Percentiles rank a stretch among this genome's conserved stretches.
These are phyloP conservation scores for Monopis laevigella DNA, from an alignment of 2,888 invertebrate species.

Conservation along the genomic window DNA sequence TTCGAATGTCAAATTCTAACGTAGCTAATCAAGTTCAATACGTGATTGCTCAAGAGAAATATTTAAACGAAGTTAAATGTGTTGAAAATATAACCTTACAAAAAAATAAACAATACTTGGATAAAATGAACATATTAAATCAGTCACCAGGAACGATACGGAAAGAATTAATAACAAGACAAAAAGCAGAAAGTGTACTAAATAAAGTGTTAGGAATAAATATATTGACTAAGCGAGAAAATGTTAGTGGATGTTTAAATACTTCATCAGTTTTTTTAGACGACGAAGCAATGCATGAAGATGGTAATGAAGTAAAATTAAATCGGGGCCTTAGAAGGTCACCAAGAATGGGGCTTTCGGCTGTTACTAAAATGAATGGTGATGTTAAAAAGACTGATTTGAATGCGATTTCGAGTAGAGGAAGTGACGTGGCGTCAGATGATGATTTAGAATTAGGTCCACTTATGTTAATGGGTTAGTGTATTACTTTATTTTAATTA, in stretches of 20 bases:
- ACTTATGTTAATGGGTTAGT: constrained; percentile 71
- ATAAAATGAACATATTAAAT: constrained; percentile 28
- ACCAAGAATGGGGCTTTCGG: constrained; percentile 56
- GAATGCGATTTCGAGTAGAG: constrained; percentile 34
- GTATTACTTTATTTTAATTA: not conserved
- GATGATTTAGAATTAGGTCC: constrained; percentile 72
- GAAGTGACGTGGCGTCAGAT: constrained; percentile 46
- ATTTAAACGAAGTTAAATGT: constrained; percentile 58
- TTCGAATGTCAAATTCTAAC: constrained; percentile 58
- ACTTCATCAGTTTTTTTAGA: constrained; percentile 58
- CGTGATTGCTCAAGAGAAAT: constrained; percentile 63
- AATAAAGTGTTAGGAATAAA: constrained; percentile 61
- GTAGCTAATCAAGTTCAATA: constrained; percentile 59
- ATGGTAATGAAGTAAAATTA: constrained; percentile 46
- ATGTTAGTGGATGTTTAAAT: constrained; percentile 47
- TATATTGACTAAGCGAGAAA: constrained; percentile 52
- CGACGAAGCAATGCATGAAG: constrained; percentile 47
- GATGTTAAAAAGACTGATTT: constrained; percentile 56
- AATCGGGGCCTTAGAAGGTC: constrained; percentile 52
- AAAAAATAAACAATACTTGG: constrained; percentile 35
- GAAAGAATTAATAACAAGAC: constrained; percentile 53
- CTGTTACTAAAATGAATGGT: constrained; percentile 59
- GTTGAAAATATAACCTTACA: constrained; percentile 58
- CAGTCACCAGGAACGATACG: constrained; percentile 46
- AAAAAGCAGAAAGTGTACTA: constrained; percentile 57